These are phyloP conservation scores for Tetramorium parvispinum DNA, from an alignment of 1,140 invertebrate species.

Conservation along the genomic window DNA sequence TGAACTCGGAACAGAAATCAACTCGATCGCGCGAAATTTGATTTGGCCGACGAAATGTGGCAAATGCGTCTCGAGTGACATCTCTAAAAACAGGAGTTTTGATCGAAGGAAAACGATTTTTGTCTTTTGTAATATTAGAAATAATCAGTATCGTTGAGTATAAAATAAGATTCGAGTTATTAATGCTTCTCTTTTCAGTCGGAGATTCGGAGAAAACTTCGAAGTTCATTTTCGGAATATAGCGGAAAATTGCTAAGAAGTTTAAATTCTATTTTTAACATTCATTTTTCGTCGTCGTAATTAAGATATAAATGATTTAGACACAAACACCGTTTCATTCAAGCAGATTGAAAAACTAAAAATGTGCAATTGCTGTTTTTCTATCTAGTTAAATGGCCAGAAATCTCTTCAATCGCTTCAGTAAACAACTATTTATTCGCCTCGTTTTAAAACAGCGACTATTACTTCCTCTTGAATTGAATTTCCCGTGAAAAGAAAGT, in stretches of 20 bases:
- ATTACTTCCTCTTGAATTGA: neutral
- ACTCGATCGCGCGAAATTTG: neutral
- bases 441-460: neutral
- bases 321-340: neutral
- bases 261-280: neutral
- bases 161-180: neutral
- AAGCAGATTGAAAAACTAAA: neutral
- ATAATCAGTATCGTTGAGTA: neutral
- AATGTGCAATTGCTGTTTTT: neutral
- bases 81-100: neutral
- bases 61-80: neutral
- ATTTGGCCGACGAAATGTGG: neutral
- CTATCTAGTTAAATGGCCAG: neutral
- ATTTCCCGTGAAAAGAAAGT: neutral
- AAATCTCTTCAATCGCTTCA: neutral
- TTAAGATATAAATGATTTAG: neutral
- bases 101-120: neutral
- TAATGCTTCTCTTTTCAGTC: neutral
- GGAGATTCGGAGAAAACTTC: neutral
- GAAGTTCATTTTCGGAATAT: neutral
- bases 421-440: neutral
- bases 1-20: neutral
- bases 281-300: neutral
- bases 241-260: neutral
- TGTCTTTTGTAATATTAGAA: neutral